Evolutionary conservation across 2,113 vertebrate genomes (phyloP), one percentile per base, ranked within the genome.

Genomic region (Dicentrarchus labrax): DNA sequence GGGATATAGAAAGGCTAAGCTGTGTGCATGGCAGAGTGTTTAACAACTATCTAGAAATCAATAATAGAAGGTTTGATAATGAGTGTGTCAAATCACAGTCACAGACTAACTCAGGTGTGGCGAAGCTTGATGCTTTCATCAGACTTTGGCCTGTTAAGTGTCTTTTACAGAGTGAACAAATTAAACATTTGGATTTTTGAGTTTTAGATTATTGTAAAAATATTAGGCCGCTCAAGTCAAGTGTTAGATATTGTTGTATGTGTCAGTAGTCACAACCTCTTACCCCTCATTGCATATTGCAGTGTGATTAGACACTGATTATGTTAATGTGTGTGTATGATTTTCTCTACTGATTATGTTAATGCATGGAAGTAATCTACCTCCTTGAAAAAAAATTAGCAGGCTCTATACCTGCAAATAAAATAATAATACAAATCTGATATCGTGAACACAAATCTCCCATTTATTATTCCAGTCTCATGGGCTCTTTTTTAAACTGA

Each of bases 1-100:
- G 65, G 86, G 89, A 87, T 89, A 88, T 81, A 72, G 75, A 81
- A 87, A 85, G 87, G 91, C 91, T 94, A 92, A 94, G 87, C 91
- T 90, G 75, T 84, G 84, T 87, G 85, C 84, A 86, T 72, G 87
- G 80, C 22, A 76, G 81, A 85, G 85, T 86, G 85, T 93, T 92
- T 83, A 87, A 86, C 88, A 89, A 85, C 88, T 80, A 89, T 89
- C 89, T 83, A 69, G 38, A 88, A 91, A 92, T 93, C 92, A 92
- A 94, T 93, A 92, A 84, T 12, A 82, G 76, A 92, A 81, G 83
- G 72, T 89, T 80, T 86, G 82, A 83, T 90, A 87, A 89, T 88
- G 81, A 92, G 80, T 86, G 78, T 78, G 85, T 86, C 89, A 82
- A 77, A 85, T 81, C 79, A 78, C 65, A 87, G 79, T 51, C 78